These are phyloP conservation scores for Melanotaenia nigrans DNA, from an alignment of 2,797 vertebrate genomes.

Conservation along the genomic window DNA sequence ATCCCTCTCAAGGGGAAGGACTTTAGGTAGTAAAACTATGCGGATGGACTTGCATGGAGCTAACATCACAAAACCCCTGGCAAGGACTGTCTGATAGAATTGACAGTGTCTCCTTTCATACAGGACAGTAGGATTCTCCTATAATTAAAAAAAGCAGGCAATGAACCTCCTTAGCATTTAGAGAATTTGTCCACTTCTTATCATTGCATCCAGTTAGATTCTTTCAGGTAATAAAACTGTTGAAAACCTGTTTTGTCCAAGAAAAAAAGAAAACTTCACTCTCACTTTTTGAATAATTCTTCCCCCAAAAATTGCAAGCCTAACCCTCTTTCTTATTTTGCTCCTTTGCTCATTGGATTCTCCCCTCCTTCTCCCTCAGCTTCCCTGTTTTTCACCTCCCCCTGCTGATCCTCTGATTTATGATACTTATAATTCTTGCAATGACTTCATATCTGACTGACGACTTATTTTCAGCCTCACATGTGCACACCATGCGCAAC, in stretches of 20 bases:
- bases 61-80: too few relatives aligned
- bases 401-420: conserved; percentile 64
- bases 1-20: background rate
- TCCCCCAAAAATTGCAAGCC: background rate
- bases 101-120: too few relatives aligned
- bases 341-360: background rate
- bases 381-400: conserved; percentile 21
- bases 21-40: background rate
- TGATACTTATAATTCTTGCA: conserved; percentile 54
- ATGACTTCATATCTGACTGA: conserved; percentile 71
- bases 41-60: too few relatives aligned
- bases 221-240: background rate
- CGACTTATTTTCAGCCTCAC: conserved; percentile 56
- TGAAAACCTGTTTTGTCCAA: background rate
- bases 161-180: too few relatives aligned
- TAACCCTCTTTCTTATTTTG: conserved; percentile 1
- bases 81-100: too few relatives aligned
- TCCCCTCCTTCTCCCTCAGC: background rate
- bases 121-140: too few relatives aligned
- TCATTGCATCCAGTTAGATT: background rate
- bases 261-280: background rate
- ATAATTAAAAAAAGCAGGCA: too few relatives aligned
- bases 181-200: background rate
- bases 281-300: conserved; percentile 5
- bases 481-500: conserved; percentile 42